A percentile compares a stretch with the other conserved stretches of the same genome.
Conservation (phyloP, 2,113 vertebrate species). For the Oreochromis spilurus region DNA sequence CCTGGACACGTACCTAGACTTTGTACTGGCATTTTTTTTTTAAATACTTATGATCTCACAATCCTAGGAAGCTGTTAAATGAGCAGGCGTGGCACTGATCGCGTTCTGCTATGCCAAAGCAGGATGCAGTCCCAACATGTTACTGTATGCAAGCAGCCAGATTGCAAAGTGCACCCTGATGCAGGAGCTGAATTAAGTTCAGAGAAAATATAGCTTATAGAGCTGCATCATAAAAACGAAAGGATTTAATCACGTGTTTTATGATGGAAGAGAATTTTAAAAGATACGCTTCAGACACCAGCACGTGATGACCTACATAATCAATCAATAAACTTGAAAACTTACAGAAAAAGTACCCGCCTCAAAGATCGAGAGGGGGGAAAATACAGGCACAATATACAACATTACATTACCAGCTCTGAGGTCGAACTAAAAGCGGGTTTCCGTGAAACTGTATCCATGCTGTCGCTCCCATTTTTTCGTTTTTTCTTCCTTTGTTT, state of each 20-base stretch:
- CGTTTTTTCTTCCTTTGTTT: neutral
- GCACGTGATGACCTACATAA: accelerated
- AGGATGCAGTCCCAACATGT: neutral
- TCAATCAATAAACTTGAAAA: neutral
- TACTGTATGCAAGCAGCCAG: neutral
- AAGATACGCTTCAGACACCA: neutral
- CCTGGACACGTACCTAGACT: neutral
- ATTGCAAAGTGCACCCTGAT: neutral
- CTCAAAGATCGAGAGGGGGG: neutral
- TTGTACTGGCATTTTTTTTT: neutral
- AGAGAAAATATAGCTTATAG: neutral
- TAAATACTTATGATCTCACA: neutral
- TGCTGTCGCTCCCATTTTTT: neutral
- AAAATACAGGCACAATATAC: accelerated
- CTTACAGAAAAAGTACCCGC: neutral
- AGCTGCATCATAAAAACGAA: neutral
- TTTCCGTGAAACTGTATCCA: neutral
- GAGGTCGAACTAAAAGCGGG: neutral
- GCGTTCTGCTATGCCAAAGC: neutral
- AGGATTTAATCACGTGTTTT: accelerated
- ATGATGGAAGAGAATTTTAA: neutral
- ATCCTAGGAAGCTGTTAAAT: neutral
- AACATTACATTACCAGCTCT: neutral
- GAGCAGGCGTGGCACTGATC: neutral
- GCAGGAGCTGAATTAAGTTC: neutral